Evolutionary conservation across 2,888 invertebrate species (phyloP), one percentile per base, ranked within the genome.

Genomic region (Cinara cedri): DNA sequence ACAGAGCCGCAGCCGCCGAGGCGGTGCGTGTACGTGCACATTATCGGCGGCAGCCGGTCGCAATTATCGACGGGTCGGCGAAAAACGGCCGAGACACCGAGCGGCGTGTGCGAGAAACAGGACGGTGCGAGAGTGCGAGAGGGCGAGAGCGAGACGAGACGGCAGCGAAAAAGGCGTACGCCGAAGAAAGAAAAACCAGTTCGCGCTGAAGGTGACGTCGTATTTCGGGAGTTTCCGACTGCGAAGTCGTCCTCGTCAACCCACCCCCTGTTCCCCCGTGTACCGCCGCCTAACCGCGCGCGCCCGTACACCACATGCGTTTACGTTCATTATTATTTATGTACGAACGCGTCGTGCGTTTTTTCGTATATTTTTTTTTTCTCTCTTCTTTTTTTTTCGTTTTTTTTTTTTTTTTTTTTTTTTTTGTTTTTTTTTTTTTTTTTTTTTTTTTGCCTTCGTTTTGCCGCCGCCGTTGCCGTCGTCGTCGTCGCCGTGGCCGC

Each of bases 221-320:
- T 62, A 34, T 72, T 72, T 72, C 72, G 72, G 62, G 49, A 51
- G 60, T 60, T 72, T 49, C 46, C 55, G 26, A 26, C 51, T 46
- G 16, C 19, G 14, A 8, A 24, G 46, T 19, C 54, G 42, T 72
- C 71, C 24, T 72, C 44, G 57, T 11, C 57, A 49, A 24, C 10
- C 11, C 11, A 3, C 24, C 10, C 49, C 24, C 34, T 6, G 13
- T n/a, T 4, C 44, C 42, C 13, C 46, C 66, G 16, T 6, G 34
- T 34, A 34, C 46, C 65, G 55, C 55, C 66, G 16, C 46, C 6
- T 8, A n/a, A 11, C 26, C 4, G 26, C 14, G 26, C 34, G 10
- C 62, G 72, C 46, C 16, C 16, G n/a, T 44, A 57, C 60, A n/a
- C n/a, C 68, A 68, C 51, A 49, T 24, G 71, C 44, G n/a, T 46